phyloP scores from a whole-genome alignment of 2,797 vertebrate species.

The Diplodus puntazzo region DNA sequence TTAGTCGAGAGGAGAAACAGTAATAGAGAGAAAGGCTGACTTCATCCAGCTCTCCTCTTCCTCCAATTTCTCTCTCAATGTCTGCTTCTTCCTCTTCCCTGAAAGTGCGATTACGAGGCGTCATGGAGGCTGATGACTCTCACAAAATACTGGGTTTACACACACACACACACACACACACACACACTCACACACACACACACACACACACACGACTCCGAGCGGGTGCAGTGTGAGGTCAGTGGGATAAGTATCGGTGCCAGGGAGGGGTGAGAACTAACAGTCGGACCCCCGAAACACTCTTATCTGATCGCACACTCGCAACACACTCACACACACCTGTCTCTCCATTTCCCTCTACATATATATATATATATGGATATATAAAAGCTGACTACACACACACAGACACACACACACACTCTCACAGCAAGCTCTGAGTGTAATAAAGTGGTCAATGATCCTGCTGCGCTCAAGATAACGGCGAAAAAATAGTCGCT shows the following conservation, averaged over 20 bases:
- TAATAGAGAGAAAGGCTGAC: too few species aligned
- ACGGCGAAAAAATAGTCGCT: slow-evolving; percentile 32
- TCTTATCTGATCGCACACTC: slow-evolving; percentile 62
- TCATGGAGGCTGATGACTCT: slow-evolving; percentile 32
- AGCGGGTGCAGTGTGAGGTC: slow-evolving; percentile 56
- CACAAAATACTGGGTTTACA: slow-evolving; percentile 6
- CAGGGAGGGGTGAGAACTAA: slow-evolving; percentile 39
- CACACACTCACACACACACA: slow-evolving; percentile 13
- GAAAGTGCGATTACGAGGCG: slow-evolving; percentile 15
- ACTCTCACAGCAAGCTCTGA: slow-evolving; percentile 26
- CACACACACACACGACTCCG: not conserved
- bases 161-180: slow-evolving; percentile 9
- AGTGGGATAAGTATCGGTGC: slow-evolving; percentile 61
- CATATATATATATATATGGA: not conserved
- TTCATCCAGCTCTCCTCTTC: not conserved
- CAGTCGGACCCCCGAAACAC: slow-evolving; percentile 21
- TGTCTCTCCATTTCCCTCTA: slow-evolving; percentile 2
- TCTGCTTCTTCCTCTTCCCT: not conserved
- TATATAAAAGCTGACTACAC: not conserved
- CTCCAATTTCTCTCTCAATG: not conserved
- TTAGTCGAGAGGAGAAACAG: too few species aligned
- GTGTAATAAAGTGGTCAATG: slow-evolving; percentile 20
- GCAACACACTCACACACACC: slow-evolving; percentile 16
- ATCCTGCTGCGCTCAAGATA: slow-evolving; percentile 64
- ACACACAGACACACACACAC: slow-evolving; percentile 4